Base-by-base conservation (phyloP, 2,113 vertebrate genomes). In the Okapia johnstoni region DNA sequence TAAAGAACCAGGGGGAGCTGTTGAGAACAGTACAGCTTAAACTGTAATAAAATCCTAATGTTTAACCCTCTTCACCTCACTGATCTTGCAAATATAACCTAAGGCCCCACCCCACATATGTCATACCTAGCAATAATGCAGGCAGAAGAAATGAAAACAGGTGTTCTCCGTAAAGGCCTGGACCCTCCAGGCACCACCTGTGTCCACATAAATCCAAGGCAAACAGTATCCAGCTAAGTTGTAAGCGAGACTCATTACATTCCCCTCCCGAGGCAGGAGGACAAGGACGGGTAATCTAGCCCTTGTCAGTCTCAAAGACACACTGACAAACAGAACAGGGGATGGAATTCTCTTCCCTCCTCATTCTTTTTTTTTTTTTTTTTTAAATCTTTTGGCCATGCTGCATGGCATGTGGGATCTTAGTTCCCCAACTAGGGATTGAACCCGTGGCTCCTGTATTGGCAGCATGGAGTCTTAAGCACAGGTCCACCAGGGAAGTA, bases 31-130 rank as follows among this genome's bases (percentile, higher is more conserved):
- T 79, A 93, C 85, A 85, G 52, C 17, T 73, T 92, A 17, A 95
- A 55, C 92, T 55, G 25, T 90, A 95, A 97, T 97, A 93, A 97
- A 97, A 81, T 91, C 60, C 73, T 36, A 83, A 89, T 23, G 33
- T 85, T 97, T 90, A 96, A 92, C 16, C 81, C 83, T 91, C 83
- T 87, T 94, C 88, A 79, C 93, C 86, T 97, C 30, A 15, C 90
- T 97, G 91, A 77, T 66, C 61, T 88, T 95, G 88, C 85, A 83
- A 73, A 86, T 83, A 85, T 50, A 87, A 88, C 76, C 88, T 46
- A 80, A 54, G n/a, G 77, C 60, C 88, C 83, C 85, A 52, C 83
- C 93, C 79, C 21, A 73, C 90, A 40, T 87, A 63, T 93, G 66
- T 95, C 94, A 94, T 92, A 33, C 60, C 43, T 77, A 40, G 70